Evolutionary conservation across 2,113 vertebrate species (phyloP).

Genomic region (Myotis yumanensis): DNA sequence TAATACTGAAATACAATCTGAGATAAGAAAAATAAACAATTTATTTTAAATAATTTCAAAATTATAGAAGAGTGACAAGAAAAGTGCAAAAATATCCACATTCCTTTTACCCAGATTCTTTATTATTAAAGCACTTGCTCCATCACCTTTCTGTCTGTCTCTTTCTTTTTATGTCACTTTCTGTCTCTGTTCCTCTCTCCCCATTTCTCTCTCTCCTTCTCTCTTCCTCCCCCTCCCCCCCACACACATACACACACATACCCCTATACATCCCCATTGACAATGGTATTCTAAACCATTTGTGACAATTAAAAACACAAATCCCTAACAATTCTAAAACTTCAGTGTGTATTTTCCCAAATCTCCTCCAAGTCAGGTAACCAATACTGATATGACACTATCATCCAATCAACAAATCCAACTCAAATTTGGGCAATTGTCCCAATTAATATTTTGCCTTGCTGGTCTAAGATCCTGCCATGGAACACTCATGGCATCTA

Average conservation of each 20-base stretch:
- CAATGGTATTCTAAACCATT: background rate
- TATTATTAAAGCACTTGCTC: background rate
- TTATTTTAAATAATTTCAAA: background rate
- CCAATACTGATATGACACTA: background rate
- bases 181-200: background rate
- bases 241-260: background rate
- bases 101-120: background rate
- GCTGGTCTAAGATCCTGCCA: background rate
- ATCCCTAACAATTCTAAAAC: background rate
- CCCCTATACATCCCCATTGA: background rate
- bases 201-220: no score
- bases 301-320: background rate
- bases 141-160: background rate
- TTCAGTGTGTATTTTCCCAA: background rate
- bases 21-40: background rate
- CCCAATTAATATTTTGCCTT: background rate
- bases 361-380: background rate
- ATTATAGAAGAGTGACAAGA: background rate
- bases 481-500: background rate
- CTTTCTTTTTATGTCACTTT: background rate
- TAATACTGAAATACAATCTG: background rate
- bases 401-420: background rate
- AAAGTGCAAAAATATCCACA: background rate
- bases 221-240: background rate
- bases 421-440: background rate